Evolutionary conservation across 2,113 vertebrate genomes (phyloP).

Genomic region (Gallinago undulata): DNA sequence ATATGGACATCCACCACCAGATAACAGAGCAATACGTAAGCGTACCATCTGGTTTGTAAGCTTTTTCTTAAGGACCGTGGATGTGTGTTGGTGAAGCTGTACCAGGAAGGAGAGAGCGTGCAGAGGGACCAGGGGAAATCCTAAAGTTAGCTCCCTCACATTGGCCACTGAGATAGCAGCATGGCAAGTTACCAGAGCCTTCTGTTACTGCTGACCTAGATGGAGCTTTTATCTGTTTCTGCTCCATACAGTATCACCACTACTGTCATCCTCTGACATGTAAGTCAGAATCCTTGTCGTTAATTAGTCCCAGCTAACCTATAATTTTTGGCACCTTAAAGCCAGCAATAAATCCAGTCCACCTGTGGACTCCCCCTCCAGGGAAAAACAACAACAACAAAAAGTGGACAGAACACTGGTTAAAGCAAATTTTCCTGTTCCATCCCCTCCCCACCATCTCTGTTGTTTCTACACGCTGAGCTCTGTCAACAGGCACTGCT

Average conservation of each 20-base stretch:
- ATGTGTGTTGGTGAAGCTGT: not conserved
- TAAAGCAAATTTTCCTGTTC: not conserved
- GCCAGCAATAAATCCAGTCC: not conserved
- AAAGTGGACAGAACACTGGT: not conserved
- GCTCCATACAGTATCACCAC: not conserved
- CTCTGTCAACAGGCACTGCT: conserved; percentile 22
- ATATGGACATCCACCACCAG: conserved; percentile 89
- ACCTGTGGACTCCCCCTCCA: not conserved
- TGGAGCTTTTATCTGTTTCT: not conserved
- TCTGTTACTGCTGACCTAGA: not conserved
- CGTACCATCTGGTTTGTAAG: not conserved
- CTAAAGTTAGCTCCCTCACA: not conserved
- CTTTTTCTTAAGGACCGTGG: not conserved
- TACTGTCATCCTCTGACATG: not conserved
- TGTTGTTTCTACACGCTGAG: not conserved
- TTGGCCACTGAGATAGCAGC: not conserved
- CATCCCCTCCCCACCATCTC: not conserved
- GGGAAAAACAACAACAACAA: not conserved
- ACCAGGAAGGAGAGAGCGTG: not conserved
- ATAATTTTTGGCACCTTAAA: not conserved
- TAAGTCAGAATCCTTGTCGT: not conserved
- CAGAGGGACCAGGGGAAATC: not conserved
- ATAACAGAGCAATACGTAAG: conserved; percentile 85
- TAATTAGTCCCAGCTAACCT: not conserved
- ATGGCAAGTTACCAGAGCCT: not conserved